Conservation (phyloP, 2,797 vertebrate genomes). For the Octomys mimax region DNA sequence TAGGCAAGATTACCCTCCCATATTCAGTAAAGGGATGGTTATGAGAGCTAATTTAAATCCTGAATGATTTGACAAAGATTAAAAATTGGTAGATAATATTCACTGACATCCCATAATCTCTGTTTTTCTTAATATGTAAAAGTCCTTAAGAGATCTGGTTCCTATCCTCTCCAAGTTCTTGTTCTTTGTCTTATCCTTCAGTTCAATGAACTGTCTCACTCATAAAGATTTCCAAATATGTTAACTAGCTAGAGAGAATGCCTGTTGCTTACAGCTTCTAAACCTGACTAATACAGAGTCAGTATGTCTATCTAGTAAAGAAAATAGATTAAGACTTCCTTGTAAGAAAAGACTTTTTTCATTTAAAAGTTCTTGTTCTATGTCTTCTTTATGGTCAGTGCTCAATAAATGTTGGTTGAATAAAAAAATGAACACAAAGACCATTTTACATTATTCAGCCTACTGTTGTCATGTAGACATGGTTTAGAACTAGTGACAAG, state of each 20-base stretch:
- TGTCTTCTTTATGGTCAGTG: not conserved
- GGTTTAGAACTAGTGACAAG: not conserved
- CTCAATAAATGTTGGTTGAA: conserved; percentile 26
- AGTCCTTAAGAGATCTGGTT: not conserved
- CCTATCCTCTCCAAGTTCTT: conserved; percentile 1
- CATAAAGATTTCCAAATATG: not conserved
- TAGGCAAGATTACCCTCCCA: not conserved
- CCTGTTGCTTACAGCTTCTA: not conserved
- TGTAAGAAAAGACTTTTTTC: conserved; percentile 14
- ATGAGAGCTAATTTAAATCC: not conserved
- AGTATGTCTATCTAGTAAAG: not conserved
- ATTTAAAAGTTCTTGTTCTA: not conserved
- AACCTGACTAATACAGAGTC: not conserved
- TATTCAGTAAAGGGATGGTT: not conserved
- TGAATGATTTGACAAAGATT: not conserved
- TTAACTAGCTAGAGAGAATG: conserved; percentile 5
- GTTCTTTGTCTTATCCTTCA: not conserved
- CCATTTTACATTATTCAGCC: not conserved
- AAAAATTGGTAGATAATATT: not conserved
- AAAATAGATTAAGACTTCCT: not conserved
- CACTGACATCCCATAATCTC: not conserved
- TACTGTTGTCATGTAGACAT: not conserved
- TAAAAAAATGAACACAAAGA: not conserved
- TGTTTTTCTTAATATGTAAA: not conserved
- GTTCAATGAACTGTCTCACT: not conserved